A percentile compares a stretch with the other conserved stretches of the same genome.
Evolutionary conservation across 1,140 invertebrate species (phyloP).

Genomic region (Nasonia giraulti): DNA sequence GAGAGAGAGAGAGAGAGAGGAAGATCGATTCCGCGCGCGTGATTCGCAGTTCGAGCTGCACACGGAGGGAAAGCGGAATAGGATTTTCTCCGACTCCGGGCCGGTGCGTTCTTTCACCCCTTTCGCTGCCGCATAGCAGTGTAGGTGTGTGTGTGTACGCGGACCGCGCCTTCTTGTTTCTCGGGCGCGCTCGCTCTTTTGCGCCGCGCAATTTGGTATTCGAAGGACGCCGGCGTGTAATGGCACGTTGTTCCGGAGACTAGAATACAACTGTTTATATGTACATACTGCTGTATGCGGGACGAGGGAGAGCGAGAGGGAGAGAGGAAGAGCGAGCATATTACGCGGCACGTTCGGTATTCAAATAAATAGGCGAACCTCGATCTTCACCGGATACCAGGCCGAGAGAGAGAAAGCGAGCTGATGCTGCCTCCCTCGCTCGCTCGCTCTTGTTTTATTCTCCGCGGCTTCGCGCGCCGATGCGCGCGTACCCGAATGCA

Average conservation of each 20-base stretch:
- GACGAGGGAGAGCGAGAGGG: not conserved
- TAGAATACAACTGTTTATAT: constrained; percentile 51
- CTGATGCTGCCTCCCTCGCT: not conserved
- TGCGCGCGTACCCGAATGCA: not conserved
- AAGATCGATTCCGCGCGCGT: constrained; percentile 49
- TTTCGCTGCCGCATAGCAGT: not conserved
- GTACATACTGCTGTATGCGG: constrained; percentile 27
- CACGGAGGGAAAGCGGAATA: constrained; percentile 1
- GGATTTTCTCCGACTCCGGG: constrained; percentile 28
- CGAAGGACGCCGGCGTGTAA: constrained; percentile 54
- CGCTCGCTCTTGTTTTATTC: constrained; percentile 16
- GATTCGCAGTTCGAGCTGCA: constrained; percentile 39
- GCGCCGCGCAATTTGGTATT: constrained; percentile 58
- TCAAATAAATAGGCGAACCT: constrained; percentile 54
- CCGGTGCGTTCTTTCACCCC: constrained; percentile 31
- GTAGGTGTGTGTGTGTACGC: not conserved
- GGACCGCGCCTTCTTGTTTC: constrained; percentile 9
- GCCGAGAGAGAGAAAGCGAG: not conserved
- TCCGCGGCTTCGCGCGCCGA: not conserved
- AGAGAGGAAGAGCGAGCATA: constrained; percentile 42
- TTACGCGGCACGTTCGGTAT: constrained; percentile 56
- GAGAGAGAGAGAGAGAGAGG: not conserved
- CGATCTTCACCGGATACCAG: constrained; percentile 43
- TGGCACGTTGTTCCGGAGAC: constrained; percentile 57
- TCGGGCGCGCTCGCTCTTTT: not conserved